A percentile compares a stretch with the other conserved stretches of the same genome.
phyloP scores from a whole-genome alignment of 2,888 invertebrate genomes.

The Loripinus fragilis region DNA sequence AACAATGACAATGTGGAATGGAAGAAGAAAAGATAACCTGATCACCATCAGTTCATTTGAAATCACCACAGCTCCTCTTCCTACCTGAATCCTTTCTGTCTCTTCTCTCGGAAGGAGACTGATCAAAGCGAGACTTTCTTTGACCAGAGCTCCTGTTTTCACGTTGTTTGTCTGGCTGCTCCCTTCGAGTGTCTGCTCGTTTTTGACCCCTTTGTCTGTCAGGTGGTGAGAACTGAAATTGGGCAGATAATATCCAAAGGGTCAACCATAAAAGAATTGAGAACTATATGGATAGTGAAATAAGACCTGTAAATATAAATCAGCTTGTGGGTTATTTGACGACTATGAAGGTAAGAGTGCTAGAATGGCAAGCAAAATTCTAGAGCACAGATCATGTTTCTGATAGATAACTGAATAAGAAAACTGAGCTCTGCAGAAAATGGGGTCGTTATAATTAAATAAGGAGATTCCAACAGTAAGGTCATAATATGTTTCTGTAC shows the following conservation, averaged over 20 bases:
- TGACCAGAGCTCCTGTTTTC: slow-evolving; percentile 13
- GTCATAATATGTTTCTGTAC: too few relatives aligned
- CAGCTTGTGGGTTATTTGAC: too few relatives aligned
- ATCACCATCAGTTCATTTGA: neutral
- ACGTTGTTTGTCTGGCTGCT: neutral
- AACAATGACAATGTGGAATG: too few relatives aligned
- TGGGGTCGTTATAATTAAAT: too few relatives aligned
- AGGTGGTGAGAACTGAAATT: slow-evolving; percentile 33
- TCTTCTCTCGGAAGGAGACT: neutral
- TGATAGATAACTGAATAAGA: too few relatives aligned
- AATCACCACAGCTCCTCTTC: neutral
- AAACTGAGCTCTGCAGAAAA: too few relatives aligned
- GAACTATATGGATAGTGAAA: too few relatives aligned
- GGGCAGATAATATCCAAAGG: slow-evolving; percentile 23
- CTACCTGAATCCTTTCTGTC: slow-evolving; percentile 56
- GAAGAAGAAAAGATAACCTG: neutral
- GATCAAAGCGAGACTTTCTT: slow-evolving; percentile 24
- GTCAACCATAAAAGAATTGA: neutral
- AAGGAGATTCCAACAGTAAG: too few relatives aligned
- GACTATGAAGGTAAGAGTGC: too few relatives aligned
- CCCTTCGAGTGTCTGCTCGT: neutral
- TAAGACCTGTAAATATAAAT: too few relatives aligned
- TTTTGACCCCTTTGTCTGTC: slow-evolving; percentile 18
- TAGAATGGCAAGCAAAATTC: too few relatives aligned
- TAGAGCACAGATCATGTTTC: too few relatives aligned